These are phyloP conservation scores for Tachycineta bicolor DNA, from an alignment of 2,113 vertebrate species.

Conservation along the genomic window DNA sequence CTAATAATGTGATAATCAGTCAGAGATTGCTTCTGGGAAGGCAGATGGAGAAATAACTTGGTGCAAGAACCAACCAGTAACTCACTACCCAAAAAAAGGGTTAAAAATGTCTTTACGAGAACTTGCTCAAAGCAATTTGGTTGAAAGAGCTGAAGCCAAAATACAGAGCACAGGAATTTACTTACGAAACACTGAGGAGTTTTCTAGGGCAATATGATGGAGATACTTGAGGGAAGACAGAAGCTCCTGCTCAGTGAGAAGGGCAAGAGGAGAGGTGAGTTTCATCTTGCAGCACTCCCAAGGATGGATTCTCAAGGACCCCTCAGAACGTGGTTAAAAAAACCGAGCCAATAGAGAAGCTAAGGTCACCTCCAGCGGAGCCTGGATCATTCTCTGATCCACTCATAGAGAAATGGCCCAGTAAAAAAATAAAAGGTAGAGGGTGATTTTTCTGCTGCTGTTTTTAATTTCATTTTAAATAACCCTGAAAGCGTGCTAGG, in stretches of 20 bases:
- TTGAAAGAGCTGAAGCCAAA: background rate
- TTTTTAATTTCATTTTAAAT: constrained; percentile 10
- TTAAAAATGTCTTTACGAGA: background rate
- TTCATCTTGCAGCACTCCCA: background rate
- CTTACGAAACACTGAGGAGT: background rate
- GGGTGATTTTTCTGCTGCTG: background rate
- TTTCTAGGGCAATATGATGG: background rate
- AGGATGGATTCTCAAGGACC: background rate
- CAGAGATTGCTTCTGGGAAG: background rate
- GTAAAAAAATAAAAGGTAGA: background rate
- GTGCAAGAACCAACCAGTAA: background rate
- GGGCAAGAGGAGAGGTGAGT: background rate
- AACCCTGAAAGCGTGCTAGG: background rate
- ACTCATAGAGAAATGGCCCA: accelerated
- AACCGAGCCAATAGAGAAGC: background rate
- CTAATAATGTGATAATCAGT: background rate
- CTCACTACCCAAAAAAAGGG: background rate
- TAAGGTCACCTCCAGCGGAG: background rate
- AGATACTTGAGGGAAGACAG: background rate
- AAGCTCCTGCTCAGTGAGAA: background rate
- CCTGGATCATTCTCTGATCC: background rate
- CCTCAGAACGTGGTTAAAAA: background rate
- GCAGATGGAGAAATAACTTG: background rate
- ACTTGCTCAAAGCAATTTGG: background rate
- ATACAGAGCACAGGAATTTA: background rate